Evolutionary conservation across 2,888 invertebrate genomes (phyloP).

Genomic region (Trissonchulus latispiculum): DNA sequence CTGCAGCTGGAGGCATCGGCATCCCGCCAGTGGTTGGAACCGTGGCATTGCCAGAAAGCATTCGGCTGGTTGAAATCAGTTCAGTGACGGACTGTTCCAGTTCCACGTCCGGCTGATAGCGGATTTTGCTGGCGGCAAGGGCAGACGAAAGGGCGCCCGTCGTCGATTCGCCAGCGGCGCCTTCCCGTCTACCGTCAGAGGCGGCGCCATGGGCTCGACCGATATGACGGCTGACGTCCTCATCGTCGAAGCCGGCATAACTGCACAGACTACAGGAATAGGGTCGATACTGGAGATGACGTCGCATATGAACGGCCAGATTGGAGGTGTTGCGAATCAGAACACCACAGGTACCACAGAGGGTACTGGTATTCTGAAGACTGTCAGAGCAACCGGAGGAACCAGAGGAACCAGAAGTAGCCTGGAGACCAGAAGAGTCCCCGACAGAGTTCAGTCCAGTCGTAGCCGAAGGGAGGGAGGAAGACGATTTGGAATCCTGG

Average conservation of each 20-base stretch:
- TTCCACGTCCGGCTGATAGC: background rate
- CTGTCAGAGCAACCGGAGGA: too few relatives aligned
- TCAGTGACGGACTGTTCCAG: background rate
- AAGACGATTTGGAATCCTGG: too few relatives aligned
- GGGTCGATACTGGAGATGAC: slow-evolving; percentile 19
- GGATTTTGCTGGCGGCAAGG: background rate
- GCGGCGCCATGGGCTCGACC: slow-evolving; percentile 34
- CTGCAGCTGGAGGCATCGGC: too few relatives aligned
- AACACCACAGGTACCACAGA: slow-evolving; percentile 19
- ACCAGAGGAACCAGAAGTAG: too few relatives aligned
- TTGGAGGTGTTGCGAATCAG: slow-evolving; percentile 13
- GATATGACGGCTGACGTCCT: slow-evolving; percentile 18
- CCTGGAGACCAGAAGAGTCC: too few relatives aligned
- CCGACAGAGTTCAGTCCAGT: too few relatives aligned
- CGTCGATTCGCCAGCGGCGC: background rate
- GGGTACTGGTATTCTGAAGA: too few relatives aligned
- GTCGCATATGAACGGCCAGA: slow-evolving; percentile 21
- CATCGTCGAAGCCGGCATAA: slow-evolving; percentile 19
- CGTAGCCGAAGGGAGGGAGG: too few relatives aligned
- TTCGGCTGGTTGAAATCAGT: background rate
- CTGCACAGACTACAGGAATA: slow-evolving; percentile 19
- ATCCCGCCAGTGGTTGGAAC: too few relatives aligned
- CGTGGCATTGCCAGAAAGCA: too few relatives aligned
- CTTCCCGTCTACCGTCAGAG: slow-evolving; percentile 27
- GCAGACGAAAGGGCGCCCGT: background rate